Percentiles rank a stretch among this genome's conserved stretches.
Conservation (phyloP, 2,113 vertebrate species). For the Mixornis gularis region DNA sequence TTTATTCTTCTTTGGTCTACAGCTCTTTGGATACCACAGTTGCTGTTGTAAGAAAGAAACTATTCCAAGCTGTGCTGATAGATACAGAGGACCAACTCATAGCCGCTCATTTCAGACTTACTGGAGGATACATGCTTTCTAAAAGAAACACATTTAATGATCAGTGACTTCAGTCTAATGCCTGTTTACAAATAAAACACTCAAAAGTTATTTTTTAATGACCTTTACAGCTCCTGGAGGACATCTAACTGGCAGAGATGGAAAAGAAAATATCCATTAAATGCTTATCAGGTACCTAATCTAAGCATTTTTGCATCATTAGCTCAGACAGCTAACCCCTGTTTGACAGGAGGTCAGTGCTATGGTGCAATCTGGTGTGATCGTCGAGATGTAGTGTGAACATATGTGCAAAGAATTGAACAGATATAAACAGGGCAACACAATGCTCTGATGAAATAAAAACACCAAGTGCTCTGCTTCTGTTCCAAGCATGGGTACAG, state of each 20-base stretch:
- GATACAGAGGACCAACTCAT: background rate
- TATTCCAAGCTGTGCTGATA: background rate
- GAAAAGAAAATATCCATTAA: background rate
- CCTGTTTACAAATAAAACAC: background rate
- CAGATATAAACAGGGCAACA: background rate
- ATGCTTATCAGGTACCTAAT: background rate
- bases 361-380: rapidly evolving
- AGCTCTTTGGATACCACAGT: background rate
- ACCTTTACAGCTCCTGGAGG: background rate
- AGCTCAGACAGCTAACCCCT: background rate
- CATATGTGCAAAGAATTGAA: rapidly evolving
- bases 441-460: background rate
- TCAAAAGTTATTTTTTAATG: background rate
- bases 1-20: background rate
- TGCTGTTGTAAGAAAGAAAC: background rate
- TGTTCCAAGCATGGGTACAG: background rate
- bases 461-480: background rate
- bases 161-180: background rate
- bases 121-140: background rate
- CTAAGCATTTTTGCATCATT: background rate
- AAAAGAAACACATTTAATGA: background rate
- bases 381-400: background rate
- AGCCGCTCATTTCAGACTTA: background rate
- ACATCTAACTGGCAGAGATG: background rate
- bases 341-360: background rate